These are phyloP conservation scores for Drosophila pseudotakahashii DNA, from an alignment of 2,888 invertebrate genomes.

Conservation along the genomic window DNA sequence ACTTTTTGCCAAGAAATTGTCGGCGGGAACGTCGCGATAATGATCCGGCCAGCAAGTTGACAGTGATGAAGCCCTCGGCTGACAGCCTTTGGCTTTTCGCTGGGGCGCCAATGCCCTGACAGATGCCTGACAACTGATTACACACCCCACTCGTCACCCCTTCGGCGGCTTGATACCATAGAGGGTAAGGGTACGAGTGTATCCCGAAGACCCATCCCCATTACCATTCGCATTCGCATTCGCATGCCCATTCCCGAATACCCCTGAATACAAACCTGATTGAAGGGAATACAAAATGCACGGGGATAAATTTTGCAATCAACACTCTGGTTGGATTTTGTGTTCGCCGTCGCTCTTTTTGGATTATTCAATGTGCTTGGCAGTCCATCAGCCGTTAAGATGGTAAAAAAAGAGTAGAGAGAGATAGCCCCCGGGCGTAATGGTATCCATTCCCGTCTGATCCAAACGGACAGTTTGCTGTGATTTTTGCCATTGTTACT, in stretches of 20 bases:
- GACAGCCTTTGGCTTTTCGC: conserved; percentile 23
- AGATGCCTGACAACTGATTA: conserved; percentile 34
- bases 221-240: neutral
- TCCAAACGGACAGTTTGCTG: conserved; percentile 1
- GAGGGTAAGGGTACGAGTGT: neutral
- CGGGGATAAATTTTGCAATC: conserved; percentile 14
- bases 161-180: neutral
- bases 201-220: neutral
- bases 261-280: neutral
- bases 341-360: conserved; percentile 9
- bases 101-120: conserved; percentile 28
- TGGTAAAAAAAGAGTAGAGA: neutral
- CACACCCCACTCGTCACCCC: conserved; percentile 11
- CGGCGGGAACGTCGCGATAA: conserved; percentile 18
- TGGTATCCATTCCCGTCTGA: conserved; percentile 4
- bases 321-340: conserved; percentile 10
- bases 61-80: conserved; percentile 35
- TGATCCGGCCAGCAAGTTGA: conserved; percentile 22
- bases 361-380: conserved; percentile 18
- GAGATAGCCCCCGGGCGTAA: neutral
- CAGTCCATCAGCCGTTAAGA: conserved; percentile 7
- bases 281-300: conserved; percentile 1
- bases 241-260: too few relatives aligned
- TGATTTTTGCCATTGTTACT: neutral
- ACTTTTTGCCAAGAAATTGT: neutral